These are phyloP conservation scores for Rhyacichthys aspro DNA, from an alignment of 2,797 vertebrate genomes.

Conservation along the genomic window DNA sequence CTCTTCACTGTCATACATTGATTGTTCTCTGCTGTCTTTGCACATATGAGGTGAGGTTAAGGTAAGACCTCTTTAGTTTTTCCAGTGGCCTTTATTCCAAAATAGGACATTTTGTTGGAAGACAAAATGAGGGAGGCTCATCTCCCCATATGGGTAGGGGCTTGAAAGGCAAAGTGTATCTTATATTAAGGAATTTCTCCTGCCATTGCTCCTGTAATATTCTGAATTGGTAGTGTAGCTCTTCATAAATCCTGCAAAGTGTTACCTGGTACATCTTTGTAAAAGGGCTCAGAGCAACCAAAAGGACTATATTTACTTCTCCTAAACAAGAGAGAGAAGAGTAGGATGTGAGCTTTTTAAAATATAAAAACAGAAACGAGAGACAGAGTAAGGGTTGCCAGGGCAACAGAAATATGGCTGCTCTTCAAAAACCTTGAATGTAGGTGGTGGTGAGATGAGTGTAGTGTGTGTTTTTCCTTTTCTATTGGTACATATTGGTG, in stretches of 20 bases:
- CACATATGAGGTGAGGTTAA: constrained; percentile 1
- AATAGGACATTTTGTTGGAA: constrained; percentile 46
- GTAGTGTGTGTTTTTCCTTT: constrained; percentile 57
- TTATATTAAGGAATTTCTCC: constrained; percentile 33
- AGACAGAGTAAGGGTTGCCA: constrained; percentile 76
- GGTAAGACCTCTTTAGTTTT: constrained; percentile 1
- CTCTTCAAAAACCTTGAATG: constrained; percentile 83
- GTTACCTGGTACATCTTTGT: constrained; percentile 35
- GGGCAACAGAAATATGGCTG: constrained; percentile 79
- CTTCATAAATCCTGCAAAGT: background rate
- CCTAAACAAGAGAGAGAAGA: constrained; percentile 59
- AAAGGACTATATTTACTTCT: constrained; percentile 75
- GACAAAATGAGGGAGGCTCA: constrained; percentile 14
- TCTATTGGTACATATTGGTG: constrained; percentile 63
- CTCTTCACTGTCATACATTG: constrained; percentile 8
- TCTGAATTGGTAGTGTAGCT: background rate
- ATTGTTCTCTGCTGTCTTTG: constrained; percentile 8
- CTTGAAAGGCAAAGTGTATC: constrained; percentile 24
- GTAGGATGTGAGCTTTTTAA: constrained; percentile 56
- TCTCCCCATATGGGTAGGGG: constrained; percentile 31
- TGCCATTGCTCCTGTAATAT: background rate
- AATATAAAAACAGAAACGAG: constrained; percentile 48
- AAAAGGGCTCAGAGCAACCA: constrained; percentile 64
- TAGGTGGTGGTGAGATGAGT: constrained; percentile 78
- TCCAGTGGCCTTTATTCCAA: constrained; percentile 30